These are phyloP conservation scores for Allygus modestus DNA, from an alignment of 2,888 invertebrate species.

Conservation along the genomic window DNA sequence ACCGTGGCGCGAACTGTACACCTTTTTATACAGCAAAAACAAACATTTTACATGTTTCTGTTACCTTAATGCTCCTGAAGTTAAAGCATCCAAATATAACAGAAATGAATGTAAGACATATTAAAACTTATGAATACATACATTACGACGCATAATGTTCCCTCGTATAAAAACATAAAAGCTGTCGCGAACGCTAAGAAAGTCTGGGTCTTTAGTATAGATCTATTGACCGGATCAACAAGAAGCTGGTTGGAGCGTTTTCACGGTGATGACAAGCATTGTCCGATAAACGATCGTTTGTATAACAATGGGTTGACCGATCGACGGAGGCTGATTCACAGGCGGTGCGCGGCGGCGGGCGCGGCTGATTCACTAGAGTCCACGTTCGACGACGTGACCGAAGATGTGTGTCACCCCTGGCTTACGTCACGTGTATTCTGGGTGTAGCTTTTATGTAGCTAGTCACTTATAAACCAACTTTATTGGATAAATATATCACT, in stretches of 20 bases:
- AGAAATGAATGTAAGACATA: too few species aligned
- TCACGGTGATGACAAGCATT: slow-evolving; percentile 18
- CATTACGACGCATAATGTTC: too few species aligned
- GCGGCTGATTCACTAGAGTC: slow-evolving; percentile 14
- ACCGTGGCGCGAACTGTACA: too few species aligned
- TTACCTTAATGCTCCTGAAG: too few species aligned
- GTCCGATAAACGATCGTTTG: slow-evolving; percentile 35
- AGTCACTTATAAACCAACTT: too few species aligned
- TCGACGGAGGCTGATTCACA: slow-evolving; percentile 35
- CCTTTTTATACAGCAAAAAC: too few species aligned
- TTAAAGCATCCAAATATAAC: too few species aligned
- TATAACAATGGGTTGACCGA: slow-evolving; percentile 10
- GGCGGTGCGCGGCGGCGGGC: slow-evolving; percentile 6
- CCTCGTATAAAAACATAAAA: too few species aligned
- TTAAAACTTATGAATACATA: too few species aligned
- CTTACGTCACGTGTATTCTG: background rate
- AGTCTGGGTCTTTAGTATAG: background rate
- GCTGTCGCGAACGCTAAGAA: too few species aligned
- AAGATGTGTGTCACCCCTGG: background rate
- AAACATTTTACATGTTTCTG: too few species aligned
- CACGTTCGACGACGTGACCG: slow-evolving; percentile 30
- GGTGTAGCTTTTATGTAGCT: background rate
- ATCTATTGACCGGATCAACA: background rate
- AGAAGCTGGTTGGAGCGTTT: slow-evolving; percentile 10
- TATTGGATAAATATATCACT: too few species aligned